Base-by-base conservation (phyloP, 2,888 invertebrate genomes). In the Xanthostigma xanthostigma region DNA sequence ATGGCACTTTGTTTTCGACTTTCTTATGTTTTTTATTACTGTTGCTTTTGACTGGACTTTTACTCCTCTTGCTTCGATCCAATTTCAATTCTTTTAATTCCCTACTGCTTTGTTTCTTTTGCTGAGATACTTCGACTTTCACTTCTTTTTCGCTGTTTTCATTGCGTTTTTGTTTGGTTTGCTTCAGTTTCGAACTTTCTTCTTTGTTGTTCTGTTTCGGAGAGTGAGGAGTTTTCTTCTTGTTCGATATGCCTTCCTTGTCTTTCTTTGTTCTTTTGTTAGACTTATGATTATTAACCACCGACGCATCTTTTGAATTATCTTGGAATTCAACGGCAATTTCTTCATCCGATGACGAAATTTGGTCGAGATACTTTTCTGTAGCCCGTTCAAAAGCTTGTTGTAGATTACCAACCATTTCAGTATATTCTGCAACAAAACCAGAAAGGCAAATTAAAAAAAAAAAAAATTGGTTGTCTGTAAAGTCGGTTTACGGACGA, bases 321-420 rank as follows among this genome's bases (percentile, higher is more conserved):
- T 70, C 68, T 9, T 70, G 77, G 65, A 76, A 82, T 61, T 81
- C 81, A 4, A 83, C 75, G 50, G 80, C 80, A 48, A 79, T 78
- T 64, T 81, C 81, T 62, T 83, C 82, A 60, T 90, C 90, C 27
- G 88, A 86, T 2, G 83, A 83, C 9, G 84, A 79, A 54, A 85
- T 76, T 57, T 84, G 80, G 62, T 88, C 86, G 53, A 91, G 76
- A 64, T 86, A 91, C 59, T 86, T 81, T 61, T 85, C 84, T 4
- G 87, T 84, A 11, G 87, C 79, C 53, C 82, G 78, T 56, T 87
- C 83, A 61, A 92, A 91, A 10, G 83, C 87, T 56, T 80, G 75
- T 64, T 84, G 81, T 49, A 92, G 70, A 62, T 83, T 89, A 60
- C 84, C 82, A 9, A 86, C 89, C 90, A 91, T 91, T 62, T 80